phyloP scores from a whole-genome alignment of 2,113 vertebrate species.

The Synodontis membranacea region DNA sequence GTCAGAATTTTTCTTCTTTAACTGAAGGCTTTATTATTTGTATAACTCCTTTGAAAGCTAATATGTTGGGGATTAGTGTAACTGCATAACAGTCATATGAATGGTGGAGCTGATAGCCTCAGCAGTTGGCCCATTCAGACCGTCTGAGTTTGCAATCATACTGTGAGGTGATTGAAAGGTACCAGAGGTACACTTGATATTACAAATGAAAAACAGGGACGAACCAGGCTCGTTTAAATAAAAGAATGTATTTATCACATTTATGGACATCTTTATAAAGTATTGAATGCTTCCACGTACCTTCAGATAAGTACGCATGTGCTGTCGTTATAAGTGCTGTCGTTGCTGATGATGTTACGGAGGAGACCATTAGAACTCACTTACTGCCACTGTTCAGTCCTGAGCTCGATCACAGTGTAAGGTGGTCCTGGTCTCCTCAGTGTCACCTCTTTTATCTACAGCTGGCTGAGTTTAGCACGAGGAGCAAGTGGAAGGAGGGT shows the following conservation, averaged over 20 bases:
- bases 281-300: not conserved
- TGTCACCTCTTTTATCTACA: conserved; percentile 47
- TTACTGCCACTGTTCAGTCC: not conserved
- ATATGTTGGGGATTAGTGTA: not conserved
- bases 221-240: not conserved
- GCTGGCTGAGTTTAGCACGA: conserved; percentile 60
- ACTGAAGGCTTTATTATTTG: not conserved
- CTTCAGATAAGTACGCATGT: not conserved
- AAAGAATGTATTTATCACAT: not conserved
- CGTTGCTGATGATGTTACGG: not conserved
- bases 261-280: not conserved
- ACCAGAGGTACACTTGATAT: not conserved
- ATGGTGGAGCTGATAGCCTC: not conserved
- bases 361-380: not conserved
- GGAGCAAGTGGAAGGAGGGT: conserved; percentile 60
- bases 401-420: not conserved
- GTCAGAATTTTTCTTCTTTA: too few species aligned
- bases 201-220: not conserved
- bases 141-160: not conserved
- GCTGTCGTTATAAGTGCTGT: not conserved
- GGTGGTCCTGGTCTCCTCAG: not conserved
- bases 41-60: not conserved
- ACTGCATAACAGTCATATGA: not conserved
- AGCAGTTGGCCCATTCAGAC: not conserved
- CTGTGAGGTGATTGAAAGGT: not conserved